A percentile compares a stretch with the other conserved stretches of the same genome.
phyloP scores from a whole-genome alignment of 2,888 invertebrate species.

The Caenorhabditis parvicauda region DNA sequence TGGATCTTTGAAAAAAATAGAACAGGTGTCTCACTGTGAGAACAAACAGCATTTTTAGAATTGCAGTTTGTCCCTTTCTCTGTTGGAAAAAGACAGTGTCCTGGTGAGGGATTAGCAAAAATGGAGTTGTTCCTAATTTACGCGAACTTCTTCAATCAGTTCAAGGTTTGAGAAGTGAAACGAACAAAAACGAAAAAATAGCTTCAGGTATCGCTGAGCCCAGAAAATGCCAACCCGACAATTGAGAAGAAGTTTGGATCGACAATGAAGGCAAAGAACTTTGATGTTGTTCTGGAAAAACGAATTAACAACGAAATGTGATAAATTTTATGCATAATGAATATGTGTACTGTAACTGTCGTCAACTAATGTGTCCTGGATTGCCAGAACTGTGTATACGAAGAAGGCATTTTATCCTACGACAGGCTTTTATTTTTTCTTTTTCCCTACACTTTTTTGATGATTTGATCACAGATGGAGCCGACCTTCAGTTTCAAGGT shows the following conservation, averaged over 20 bases:
- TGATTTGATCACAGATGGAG: too few species aligned
- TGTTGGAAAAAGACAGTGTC: conserved; percentile 36
- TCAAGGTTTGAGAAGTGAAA: conserved; percentile 9
- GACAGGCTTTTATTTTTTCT: too few species aligned
- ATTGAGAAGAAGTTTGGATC: conserved; percentile 17
- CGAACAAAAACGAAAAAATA: neutral
- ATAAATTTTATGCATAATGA: too few species aligned
- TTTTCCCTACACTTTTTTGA: too few species aligned
- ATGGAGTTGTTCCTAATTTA: conserved; percentile 36
- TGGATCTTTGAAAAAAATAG: conserved; percentile 20
- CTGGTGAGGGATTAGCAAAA: conserved; percentile 32
- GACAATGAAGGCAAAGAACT: conserved; percentile 22
- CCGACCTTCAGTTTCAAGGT: too few species aligned
- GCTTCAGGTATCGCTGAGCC: conserved; percentile 4
- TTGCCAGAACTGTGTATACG: too few species aligned
- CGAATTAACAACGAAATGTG: too few species aligned
- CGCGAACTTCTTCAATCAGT: conserved; percentile 32
- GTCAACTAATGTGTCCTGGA: too few species aligned
- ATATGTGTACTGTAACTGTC: too few species aligned
- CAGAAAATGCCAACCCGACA: conserved; percentile 7
- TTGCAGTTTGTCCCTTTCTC: conserved; percentile 32
- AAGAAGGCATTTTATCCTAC: too few species aligned
- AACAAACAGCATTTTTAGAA: too few species aligned
- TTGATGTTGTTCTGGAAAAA: conserved; percentile 10
- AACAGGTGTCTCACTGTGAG: too few species aligned